These are phyloP conservation scores for Barbus barbus DNA, from an alignment of 2,113 vertebrate genomes.

Conservation along the genomic window DNA sequence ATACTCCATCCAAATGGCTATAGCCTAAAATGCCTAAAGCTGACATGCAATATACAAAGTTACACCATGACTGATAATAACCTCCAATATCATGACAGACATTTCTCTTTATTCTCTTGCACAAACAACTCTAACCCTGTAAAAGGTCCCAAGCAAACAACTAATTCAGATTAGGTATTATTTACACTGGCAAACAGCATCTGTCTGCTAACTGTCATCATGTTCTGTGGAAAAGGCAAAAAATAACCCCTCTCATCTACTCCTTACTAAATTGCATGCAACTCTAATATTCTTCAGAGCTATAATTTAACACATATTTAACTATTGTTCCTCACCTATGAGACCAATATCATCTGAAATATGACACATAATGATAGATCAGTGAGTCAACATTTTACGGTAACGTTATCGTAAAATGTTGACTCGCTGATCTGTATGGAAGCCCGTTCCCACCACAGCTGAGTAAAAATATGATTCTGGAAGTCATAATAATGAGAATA, in stretches of 20 bases:
- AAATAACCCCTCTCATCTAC: background rate
- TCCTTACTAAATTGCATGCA: too few species aligned
- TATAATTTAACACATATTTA: background rate
- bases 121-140: background rate
- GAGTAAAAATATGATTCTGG: too few species aligned
- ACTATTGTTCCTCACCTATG: background rate
- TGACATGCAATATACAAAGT: background rate
- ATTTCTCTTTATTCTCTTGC: background rate
- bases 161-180: conserved; percentile 6
- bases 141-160: background rate
- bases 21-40: background rate
- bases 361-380: too few species aligned
- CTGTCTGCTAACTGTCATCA: background rate
- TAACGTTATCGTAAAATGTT: background rate
- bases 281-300: background rate
- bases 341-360: background rate
- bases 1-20: background rate
- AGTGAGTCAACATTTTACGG: too few species aligned
- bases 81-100: background rate
- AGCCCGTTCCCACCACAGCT: too few species aligned
- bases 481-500: too few species aligned
- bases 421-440: background rate
- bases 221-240: background rate
- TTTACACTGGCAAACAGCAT: background rate
- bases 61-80: background rate